Evolutionary conservation across 2,888 invertebrate species (phyloP).

Genomic region (Drosophila ustulata): DNA sequence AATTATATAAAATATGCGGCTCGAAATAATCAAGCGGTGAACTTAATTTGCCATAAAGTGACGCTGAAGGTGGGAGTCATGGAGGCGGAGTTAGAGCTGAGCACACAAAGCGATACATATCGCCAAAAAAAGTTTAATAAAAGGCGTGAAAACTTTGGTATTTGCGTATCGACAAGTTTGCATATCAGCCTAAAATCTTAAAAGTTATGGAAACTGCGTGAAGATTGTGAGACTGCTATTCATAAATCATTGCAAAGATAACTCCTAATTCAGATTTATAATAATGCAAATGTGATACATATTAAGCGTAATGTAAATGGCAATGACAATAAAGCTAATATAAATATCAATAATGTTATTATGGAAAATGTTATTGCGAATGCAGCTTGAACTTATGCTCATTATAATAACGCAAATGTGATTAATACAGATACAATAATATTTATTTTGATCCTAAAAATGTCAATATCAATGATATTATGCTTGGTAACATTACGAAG

Average conservation of each 20-base stretch:
- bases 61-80: conserved; percentile 26
- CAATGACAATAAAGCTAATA: background rate
- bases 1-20: conserved; percentile 69
- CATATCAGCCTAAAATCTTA: background rate
- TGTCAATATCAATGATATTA: too few species aligned
- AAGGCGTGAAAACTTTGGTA: background rate
- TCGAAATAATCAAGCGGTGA: conserved; percentile 76
- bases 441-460: too few species aligned
- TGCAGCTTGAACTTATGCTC: too few species aligned
- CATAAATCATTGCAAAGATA: too few species aligned
- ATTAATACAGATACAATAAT: too few species aligned
- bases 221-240: too few species aligned
- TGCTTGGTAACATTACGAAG: too few species aligned
- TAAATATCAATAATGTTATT: background rate
- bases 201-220: background rate
- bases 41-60: conserved; percentile 77
- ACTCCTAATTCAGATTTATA: too few species aligned
- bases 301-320: background rate
- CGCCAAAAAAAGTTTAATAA: background rate
- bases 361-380: too few species aligned
- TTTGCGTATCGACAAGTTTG: background rate
- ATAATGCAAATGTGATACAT: too few species aligned
- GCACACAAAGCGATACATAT: conserved; percentile 22
- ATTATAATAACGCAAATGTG: too few species aligned
- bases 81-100: conserved; percentile 5